Base-by-base conservation (phyloP, 2,113 vertebrate genomes). In the Protobothrops flavoviridis region DNA sequence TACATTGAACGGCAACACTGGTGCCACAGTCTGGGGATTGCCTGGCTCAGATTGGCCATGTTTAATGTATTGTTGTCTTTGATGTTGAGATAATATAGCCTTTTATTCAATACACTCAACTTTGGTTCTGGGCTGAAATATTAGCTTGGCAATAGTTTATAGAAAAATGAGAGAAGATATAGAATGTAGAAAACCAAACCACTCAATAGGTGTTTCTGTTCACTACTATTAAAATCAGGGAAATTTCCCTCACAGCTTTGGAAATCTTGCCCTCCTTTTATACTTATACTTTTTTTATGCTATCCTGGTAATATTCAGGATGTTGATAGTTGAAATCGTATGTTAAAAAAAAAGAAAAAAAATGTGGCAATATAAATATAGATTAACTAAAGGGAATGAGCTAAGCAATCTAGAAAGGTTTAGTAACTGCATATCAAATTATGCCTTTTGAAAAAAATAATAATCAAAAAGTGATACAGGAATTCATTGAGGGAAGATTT, bases 401-500 rank as follows among this genome's bases (percentile, higher is more conserved):
- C 20, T 56, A 88, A 21, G 93, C 55, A 0, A 74, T 3, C 17
- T 56, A 0, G 33, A 61, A 89, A 13, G 0, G 0, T 21, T 94
- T 55, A 7, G 23, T 88, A 85, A 92, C 91, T 74, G 2, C 64
- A 15, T 61, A 29, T 33, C 23, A 59, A 90, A 50, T 87, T 69
- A 74, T 39, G 10, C 13, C 91, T 94, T 88, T 23, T 39, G 8
- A 6, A 86, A 81, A 43, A 93, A 93, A 94, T 1, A 96, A 94
- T 94, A 45, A 91, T 91, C 93, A 95, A 89, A 33, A 88, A 50
- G 94, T 95, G 57, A 94, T 45, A 53, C 0, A 48, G 55, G 89
- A 89, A 88, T 57, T 85, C 26, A 69, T 1, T 69, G 21, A 95
- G 94, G 1, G 85, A 94, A 96, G 92, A 96, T 96, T 96, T 95